Percentiles rank a stretch among this genome's conserved stretches.
Conservation (phyloP, 2,797 vertebrate genomes). For the Mus spretus region DNA sequence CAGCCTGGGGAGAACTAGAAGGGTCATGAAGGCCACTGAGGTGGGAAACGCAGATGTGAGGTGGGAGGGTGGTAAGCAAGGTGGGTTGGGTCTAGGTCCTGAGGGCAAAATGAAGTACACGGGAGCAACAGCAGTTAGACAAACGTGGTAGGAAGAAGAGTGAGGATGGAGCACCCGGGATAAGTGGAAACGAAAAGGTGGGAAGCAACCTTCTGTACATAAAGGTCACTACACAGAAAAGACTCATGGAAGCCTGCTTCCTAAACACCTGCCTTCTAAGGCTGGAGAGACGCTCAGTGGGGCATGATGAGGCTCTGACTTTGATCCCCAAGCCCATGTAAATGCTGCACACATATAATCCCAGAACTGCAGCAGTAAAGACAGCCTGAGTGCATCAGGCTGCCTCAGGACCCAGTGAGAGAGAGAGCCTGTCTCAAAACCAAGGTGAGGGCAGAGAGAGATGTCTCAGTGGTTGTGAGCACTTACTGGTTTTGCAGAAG, state of each 20-base stretch:
- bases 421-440: too few species aligned
- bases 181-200: neutral
- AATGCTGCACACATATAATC: neutral
- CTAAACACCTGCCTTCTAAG: neutral
- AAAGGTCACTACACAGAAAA: neutral
- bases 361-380: neutral
- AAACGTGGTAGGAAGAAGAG: neutral
- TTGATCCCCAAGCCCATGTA: neutral
- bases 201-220: neutral
- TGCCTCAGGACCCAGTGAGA: neutral
- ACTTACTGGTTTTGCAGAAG: neutral
- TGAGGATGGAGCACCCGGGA: neutral
- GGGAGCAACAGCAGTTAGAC: neutral
- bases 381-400: neutral
- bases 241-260: neutral
- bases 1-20: neutral
- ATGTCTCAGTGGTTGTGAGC: neutral
- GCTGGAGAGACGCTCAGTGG: neutral
- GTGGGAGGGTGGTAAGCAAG: neutral
- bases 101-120: neutral
- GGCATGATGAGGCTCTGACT: neutral
- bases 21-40: neutral
- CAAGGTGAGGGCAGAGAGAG: neutral
- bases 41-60: neutral
- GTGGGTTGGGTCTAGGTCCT: neutral